Conservation (phyloP, 2,888 invertebrate species). For the Eristalinus aeneus region DNA sequence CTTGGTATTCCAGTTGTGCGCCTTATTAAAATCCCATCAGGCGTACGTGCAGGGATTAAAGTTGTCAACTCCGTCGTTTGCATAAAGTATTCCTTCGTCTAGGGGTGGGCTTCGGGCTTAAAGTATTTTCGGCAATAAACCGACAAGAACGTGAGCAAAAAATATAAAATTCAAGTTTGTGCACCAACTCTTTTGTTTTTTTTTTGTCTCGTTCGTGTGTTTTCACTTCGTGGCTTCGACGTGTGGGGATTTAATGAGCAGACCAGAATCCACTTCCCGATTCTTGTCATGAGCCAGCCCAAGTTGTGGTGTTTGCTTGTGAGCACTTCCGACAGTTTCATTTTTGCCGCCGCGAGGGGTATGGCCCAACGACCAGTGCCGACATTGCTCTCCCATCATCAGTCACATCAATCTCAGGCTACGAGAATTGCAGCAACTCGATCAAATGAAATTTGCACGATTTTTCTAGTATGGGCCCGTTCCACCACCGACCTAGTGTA, state of each 20-base stretch:
- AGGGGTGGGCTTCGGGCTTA: conserved; percentile 15
- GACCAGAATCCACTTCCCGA: conserved; percentile 2
- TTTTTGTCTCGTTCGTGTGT: neutral
- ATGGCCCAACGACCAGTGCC: neutral
- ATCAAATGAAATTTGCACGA: conserved; percentile 56
- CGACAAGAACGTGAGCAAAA: conserved; percentile 10
- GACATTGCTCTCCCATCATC: conserved; percentile 19
- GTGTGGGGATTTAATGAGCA: conserved; percentile 21
- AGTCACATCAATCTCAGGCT: conserved; percentile 45
- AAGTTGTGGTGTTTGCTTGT: conserved; percentile 21
- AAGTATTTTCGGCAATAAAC: conserved; percentile 35
- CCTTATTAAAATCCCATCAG: conserved; percentile 64
- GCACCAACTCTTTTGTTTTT: conserved; percentile 41
- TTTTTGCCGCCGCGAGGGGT: neutral
- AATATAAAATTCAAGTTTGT: conserved; percentile 4
- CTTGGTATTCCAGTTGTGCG: conserved; percentile 35
- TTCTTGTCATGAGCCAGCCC: conserved; percentile 18
- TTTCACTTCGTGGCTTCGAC: neutral
- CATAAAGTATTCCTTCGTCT: neutral
- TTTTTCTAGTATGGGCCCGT: conserved; percentile 8
- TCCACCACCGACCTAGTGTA: conserved; percentile 22
- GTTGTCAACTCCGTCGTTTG: conserved; percentile 19
- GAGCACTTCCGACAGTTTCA: conserved; percentile 43
- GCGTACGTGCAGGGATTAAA: conserved; percentile 48
- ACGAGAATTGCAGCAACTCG: conserved; percentile 26